Evolutionary conservation across 2,797 vertebrate species (phyloP).

Genomic region (Thripadectes ignobilis): DNA sequence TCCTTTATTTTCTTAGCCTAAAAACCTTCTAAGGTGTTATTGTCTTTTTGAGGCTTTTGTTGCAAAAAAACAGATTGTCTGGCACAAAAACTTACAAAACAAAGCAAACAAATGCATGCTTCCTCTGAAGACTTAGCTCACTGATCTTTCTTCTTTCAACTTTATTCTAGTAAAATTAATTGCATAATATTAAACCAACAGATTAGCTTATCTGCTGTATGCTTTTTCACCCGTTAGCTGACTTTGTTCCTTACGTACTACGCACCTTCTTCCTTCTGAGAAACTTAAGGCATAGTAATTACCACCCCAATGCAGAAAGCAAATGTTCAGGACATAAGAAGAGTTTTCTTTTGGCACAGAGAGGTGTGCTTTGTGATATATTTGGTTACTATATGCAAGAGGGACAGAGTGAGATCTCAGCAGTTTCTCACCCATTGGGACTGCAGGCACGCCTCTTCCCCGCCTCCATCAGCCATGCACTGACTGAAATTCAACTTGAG

Average conservation of each 20-base stretch:
- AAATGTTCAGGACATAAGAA: accelerated
- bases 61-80: neutral
- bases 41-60: neutral
- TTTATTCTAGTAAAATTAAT: neutral
- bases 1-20: neutral
- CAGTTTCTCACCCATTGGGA: neutral
- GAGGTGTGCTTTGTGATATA: neutral
- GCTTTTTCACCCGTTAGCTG: neutral
- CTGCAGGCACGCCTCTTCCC: neutral
- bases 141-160: neutral
- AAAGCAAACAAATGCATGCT: neutral
- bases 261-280: neutral
- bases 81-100: neutral
- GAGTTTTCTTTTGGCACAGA: neutral
- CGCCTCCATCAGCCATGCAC: neutral
- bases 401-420: neutral
- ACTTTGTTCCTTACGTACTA: neutral
- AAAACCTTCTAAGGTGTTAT: neutral
- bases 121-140: neutral
- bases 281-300: neutral
- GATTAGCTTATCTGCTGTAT: neutral
- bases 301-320: accelerated
- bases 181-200: neutral
- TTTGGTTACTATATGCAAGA: neutral
- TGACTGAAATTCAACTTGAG: neutral